Evolutionary conservation across 2,113 vertebrate genomes (phyloP), one percentile per base, ranked within the genome.

Genomic region (Xenopus borealis): DNA sequence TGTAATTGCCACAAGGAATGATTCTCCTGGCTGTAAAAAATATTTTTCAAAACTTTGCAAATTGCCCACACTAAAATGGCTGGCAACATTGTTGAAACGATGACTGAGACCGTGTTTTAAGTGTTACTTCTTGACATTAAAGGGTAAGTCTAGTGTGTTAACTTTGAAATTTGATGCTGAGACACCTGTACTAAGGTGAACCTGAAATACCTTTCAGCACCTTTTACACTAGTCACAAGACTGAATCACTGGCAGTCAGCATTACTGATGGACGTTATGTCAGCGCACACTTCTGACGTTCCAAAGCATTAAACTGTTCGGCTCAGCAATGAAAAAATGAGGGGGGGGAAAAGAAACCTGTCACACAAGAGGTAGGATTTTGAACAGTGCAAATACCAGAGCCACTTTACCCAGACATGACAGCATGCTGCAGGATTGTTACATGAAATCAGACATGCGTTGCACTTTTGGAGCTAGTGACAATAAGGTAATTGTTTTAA

Each of bases 151-250:
- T 84, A 69, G 78, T 79, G 53, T 44, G 69, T 66, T 71, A 78
- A 72, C 69, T 12, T 16, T 79, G 72, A n/a, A 79, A 72, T 72
- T 81, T 77, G 63, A 18, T 72, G 78, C 78, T 80, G 75, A 73
- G 81, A 79, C 73, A 80, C 80, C 78, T 85, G 83, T 73, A 66
- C 0, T 40, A 47, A 83, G 71, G 75, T 80, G 79, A 83, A 40
- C 62, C 73, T 71, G 61, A 0, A 20, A 76, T 78, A 40, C 19
- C 69, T 80, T 79, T 82, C 81, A 74, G 19, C 45, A 53, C 33
- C 53, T 45, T 76, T 19, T 10, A 20, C 65, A 71, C 3, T 67
- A 40, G 23, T 80, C 78, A 50, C 72, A 40, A 44, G 70, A 33
- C 66, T 72, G 18, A 40, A 40, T 40, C 33, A 40, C 33, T 40